Percentiles rank a stretch among this genome's conserved stretches.
Evolutionary conservation across 2,888 invertebrate genomes (phyloP).

Genomic region (Eustalomyia histrio): DNA sequence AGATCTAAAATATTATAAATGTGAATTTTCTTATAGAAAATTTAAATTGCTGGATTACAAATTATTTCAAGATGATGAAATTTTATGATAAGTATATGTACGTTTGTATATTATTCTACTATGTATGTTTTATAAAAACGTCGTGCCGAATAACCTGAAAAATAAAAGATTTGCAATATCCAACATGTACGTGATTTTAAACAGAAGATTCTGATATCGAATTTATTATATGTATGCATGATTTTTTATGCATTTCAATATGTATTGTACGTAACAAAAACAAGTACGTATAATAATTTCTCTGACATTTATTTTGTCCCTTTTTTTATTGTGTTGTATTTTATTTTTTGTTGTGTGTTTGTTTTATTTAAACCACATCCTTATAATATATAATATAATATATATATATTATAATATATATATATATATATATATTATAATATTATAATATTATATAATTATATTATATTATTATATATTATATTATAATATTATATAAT

Average conservation of each 20-base stretch:
- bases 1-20: background rate
- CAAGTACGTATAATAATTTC: slow-evolving; percentile 17
- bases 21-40: background rate
- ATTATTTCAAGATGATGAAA: too few relatives aligned
- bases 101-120: too few relatives aligned
- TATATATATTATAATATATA: too few relatives aligned
- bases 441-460: too few relatives aligned
- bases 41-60: background rate
- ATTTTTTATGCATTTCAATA: slow-evolving; percentile 1
- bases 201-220: slow-evolving; percentile 32
- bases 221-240: slow-evolving; percentile 17
- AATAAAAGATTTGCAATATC: slow-evolving; percentile 1
- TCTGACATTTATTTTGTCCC: slow-evolving; percentile 25
- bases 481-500: too few relatives aligned
- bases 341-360: slow-evolving; percentile 24
- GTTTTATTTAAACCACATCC: slow-evolving; percentile 14
- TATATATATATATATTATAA: too few relatives aligned
- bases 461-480: too few relatives aligned
- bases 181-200: slow-evolving; percentile 48
- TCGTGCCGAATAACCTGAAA: slow-evolving; percentile 12
- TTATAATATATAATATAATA: too few relatives aligned
- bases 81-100: too few relatives aligned
- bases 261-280: background rate
- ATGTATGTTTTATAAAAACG: too few relatives aligned
- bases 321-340: slow-evolving; percentile 34